phyloP scores from a whole-genome alignment of 2,888 invertebrate species.

The Antheraea assamensis region DNA sequence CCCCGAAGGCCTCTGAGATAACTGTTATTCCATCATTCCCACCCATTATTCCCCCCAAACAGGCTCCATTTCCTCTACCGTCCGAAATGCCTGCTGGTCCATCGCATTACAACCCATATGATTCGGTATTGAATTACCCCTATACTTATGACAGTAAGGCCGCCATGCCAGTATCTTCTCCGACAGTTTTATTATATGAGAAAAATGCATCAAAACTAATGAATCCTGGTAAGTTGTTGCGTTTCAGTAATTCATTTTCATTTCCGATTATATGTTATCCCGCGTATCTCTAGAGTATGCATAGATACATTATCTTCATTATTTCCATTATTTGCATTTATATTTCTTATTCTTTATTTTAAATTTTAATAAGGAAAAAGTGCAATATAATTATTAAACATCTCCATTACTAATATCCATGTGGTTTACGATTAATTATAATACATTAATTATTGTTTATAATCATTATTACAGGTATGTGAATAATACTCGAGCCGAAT shows the following conservation, averaged over 20 bases:
- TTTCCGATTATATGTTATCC: not conserved
- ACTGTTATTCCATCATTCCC: not conserved
- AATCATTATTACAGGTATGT: too few species aligned
- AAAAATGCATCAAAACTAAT: not conserved
- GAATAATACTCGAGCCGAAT: too few species aligned
- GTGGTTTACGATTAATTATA: too few species aligned
- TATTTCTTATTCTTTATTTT: not conserved
- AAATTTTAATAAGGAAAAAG: too few species aligned
- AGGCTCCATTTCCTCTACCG: not conserved
- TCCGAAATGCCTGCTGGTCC: not conserved
- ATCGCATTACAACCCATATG: not conserved
- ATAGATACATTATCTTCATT: not conserved
- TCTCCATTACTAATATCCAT: too few species aligned
- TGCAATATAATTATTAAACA: too few species aligned
- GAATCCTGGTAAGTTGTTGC: not conserved
- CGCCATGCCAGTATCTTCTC: not conserved
- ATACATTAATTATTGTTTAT: too few species aligned
- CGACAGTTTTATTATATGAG: not conserved
- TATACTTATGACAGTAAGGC: not conserved
- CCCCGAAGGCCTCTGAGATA: not conserved
- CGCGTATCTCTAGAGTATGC: not conserved
- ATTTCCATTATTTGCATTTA: not conserved
- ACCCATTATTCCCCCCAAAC: not conserved
- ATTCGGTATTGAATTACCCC: not conserved
- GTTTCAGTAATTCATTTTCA: not conserved